A percentile compares a stretch with the other conserved stretches of the same genome.
These are phyloP conservation scores for Leptoteleia sp. DNA, from an alignment of 1,140 invertebrate genomes.

Conservation along the genomic window DNA sequence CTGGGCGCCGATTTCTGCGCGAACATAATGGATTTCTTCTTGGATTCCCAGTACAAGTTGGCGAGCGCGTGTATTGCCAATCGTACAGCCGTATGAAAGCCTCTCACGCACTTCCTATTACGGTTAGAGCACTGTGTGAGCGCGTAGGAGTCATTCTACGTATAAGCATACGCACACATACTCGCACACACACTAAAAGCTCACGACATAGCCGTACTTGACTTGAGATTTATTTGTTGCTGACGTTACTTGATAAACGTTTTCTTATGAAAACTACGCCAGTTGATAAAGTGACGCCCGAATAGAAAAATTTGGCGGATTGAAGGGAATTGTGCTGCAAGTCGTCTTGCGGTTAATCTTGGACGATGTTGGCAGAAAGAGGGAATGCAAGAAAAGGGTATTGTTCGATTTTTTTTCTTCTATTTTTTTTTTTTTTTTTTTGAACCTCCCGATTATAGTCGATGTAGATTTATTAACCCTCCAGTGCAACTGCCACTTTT, in stretches of 20 bases:
- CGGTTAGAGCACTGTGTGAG: slow-evolving; percentile 66
- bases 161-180: no score
- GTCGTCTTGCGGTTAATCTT: slow-evolving; percentile 12
- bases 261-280: slow-evolving; percentile 44
- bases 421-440: no score
- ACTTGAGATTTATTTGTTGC: slow-evolving; percentile 64
- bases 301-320: slow-evolving; percentile 23
- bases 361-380: background rate
- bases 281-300: slow-evolving; percentile 30
- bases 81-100: slow-evolving; percentile 63
- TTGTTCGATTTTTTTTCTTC: no score
- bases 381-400: background rate
- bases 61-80: slow-evolving; percentile 50
- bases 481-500: no score
- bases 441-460: background rate
- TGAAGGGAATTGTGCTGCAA: slow-evolving; percentile 9
- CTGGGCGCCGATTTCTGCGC: slow-evolving; percentile 25
- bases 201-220: slow-evolving; percentile 32
- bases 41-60: slow-evolving; percentile 41
- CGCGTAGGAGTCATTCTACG: slow-evolving; percentile 63
- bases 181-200: no score
- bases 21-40: slow-evolving; percentile 51
- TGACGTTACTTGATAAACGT: slow-evolving; percentile 62
- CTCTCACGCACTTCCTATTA: slow-evolving; percentile 73
- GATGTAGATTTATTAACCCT: background rate